Percentiles rank a stretch among this genome's conserved stretches.
These are phyloP conservation scores for Coleophora deauratella DNA, from an alignment of 2,888 invertebrate genomes.

Conservation along the genomic window DNA sequence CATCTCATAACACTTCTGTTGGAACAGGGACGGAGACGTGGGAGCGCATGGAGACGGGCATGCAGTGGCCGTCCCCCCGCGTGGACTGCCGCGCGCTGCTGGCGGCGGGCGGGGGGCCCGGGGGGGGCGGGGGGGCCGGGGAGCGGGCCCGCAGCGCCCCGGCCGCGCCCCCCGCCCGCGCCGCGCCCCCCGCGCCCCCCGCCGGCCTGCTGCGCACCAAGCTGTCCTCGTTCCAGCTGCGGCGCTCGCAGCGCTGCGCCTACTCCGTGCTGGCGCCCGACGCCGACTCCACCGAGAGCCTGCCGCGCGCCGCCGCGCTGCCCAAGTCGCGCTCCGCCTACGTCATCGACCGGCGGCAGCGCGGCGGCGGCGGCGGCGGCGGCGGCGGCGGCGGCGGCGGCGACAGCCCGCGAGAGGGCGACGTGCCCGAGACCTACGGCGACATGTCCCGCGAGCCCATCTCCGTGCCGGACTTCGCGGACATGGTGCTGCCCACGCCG, in stretches of 20 bases:
- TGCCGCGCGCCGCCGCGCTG: constrained; percentile 50
- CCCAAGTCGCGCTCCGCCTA: constrained; percentile 76
- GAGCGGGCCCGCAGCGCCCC: constrained; percentile 20
- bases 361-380: constrained; percentile 33
- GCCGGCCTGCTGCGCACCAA: constrained; percentile 75
- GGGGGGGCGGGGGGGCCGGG: constrained; percentile 42
- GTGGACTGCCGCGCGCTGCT: constrained; percentile 80
- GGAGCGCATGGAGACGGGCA: constrained; percentile 79
- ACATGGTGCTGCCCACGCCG: constrained; percentile 77
- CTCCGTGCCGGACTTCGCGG: constrained; percentile 83
- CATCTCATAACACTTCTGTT: neutral
- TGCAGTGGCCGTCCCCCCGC: constrained; percentile 78
- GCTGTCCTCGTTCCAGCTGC: constrained; percentile 80
- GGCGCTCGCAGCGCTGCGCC: constrained; percentile 79
- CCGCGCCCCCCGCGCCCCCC: constrained; percentile 47
- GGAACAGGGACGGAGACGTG: constrained; percentile 79
- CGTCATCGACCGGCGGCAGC: constrained; percentile 61
- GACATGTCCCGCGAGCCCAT: constrained; percentile 78
- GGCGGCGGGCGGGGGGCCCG: constrained; percentile 45
- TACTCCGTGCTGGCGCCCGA: constrained; percentile 79
- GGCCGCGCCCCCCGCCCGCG: constrained; percentile 17
- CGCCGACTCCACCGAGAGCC: constrained; percentile 79
- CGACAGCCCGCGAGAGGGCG: constrained; percentile 39
- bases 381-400: constrained; percentile 20
- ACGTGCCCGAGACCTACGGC: constrained; percentile 32